Evolutionary conservation across 2,113 vertebrate species (phyloP).

Genomic region (Arvicanthis niloticus): DNA sequence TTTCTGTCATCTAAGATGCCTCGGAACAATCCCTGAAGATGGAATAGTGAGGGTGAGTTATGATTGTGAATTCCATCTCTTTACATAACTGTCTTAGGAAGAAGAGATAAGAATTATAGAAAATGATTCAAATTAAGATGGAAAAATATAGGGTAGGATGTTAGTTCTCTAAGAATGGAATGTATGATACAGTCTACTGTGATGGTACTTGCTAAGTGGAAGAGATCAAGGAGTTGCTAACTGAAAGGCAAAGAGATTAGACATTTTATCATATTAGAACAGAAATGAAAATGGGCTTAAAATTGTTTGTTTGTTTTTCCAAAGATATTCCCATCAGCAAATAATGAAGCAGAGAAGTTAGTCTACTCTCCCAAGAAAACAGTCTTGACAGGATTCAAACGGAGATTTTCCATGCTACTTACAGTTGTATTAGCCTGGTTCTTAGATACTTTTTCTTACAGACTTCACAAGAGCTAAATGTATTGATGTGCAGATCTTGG

Average conservation of each 20-base stretch:
- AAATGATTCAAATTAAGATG: not conserved
- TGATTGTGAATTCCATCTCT: not conserved
- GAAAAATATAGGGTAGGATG: not conserved
- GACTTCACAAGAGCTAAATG: not conserved
- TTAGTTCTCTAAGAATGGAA: not conserved
- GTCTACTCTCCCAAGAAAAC: not conserved
- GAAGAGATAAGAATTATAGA: not conserved
- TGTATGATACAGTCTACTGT: not conserved
- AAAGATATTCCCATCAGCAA: not conserved
- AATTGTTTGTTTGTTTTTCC: not conserved
- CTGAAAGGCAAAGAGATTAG: not conserved
- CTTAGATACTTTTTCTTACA: not conserved
- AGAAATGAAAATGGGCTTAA: not conserved
- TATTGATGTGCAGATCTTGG: conserved; percentile 10
- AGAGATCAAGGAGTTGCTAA: not conserved
- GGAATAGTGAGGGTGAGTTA: not conserved
- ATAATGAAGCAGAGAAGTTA: not conserved
- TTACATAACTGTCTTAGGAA: not conserved
- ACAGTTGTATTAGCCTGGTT: not conserved
- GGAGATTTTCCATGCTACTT: not conserved
- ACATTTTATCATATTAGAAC: not conserved
- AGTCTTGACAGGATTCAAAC: not conserved
- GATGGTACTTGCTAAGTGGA: not conserved
- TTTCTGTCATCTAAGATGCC: not conserved
- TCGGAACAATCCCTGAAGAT: not conserved